Conservation (phyloP, 2,888 invertebrate genomes). For the Sphaerophoria rueppellii region DNA sequence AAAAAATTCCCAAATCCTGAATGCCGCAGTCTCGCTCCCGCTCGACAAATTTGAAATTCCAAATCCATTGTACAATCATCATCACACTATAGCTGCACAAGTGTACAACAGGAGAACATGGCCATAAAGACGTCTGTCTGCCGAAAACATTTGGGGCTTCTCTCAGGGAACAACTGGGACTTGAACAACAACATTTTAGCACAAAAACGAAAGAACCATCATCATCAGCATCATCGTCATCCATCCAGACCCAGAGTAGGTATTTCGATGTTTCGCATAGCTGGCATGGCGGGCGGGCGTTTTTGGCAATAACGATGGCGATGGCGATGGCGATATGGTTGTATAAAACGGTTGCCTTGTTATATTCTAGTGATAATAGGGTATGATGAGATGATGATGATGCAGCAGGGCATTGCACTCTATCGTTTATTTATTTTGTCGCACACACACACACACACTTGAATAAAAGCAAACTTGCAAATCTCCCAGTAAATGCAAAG, state of each 20-base stretch:
- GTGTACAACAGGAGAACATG: slow-evolving; percentile 64
- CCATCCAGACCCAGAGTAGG: too few relatives aligned
- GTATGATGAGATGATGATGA: slow-evolving; percentile 60
- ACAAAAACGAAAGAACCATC: slow-evolving; percentile 10
- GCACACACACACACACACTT: slow-evolving; percentile 37
- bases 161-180: slow-evolving; percentile 66
- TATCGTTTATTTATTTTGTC: slow-evolving; percentile 66
- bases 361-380: slow-evolving; percentile 29
- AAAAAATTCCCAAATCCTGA: neutral
- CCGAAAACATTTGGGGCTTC: slow-evolving; percentile 66
- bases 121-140: slow-evolving; percentile 71
- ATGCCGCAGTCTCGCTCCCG: neutral
- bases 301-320: neutral
- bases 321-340: neutral
- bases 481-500: slow-evolving; percentile 7
- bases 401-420: slow-evolving; percentile 68
- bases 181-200: slow-evolving; percentile 31
- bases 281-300: too few relatives aligned
- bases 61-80: slow-evolving; percentile 32
- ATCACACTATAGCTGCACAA: slow-evolving; percentile 35
- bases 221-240: too few relatives aligned
- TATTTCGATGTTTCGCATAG: too few relatives aligned
- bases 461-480: neutral
- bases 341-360: slow-evolving; percentile 25
- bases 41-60: slow-evolving; percentile 32